A percentile compares a stretch with the other conserved stretches of the same genome.
Conservation (phyloP, 2,888 invertebrate species). For the Alviniconcha strummeri region DNA sequence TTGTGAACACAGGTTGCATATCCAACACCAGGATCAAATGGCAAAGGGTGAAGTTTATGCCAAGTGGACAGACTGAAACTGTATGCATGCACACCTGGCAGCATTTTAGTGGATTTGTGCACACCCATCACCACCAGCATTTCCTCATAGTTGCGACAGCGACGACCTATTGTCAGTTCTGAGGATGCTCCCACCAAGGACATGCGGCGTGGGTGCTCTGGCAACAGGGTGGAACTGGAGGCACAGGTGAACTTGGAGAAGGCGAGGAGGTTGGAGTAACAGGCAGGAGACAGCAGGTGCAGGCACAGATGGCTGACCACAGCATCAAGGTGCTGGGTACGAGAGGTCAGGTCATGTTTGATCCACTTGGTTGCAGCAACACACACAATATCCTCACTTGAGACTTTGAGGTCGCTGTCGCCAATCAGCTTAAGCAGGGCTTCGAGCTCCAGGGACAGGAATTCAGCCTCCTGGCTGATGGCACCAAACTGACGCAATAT, state of each 20-base stretch:
- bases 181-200: conserved; percentile 32
- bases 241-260: conserved; percentile 37
- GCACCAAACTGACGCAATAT: conserved; percentile 75
- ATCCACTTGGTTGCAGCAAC: conserved; percentile 83
- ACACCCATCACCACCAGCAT: conserved; percentile 46
- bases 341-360: conserved; percentile 74
- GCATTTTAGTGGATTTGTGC: conserved; percentile 43
- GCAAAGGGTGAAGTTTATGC: conserved; percentile 45
- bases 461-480: conserved; percentile 50
- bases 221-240: conserved; percentile 25
- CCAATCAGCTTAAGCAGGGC: conserved; percentile 86
- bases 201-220: conserved; percentile 20
- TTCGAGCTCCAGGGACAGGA: conserved; percentile 79
- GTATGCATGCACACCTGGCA: conserved; percentile 49
- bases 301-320: conserved; percentile 39
- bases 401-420: conserved; percentile 87
- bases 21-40: conserved; percentile 47
- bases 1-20: conserved; percentile 47
- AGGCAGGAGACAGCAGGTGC: conserved; percentile 38
- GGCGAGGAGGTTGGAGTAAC: conserved; percentile 36
- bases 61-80: conserved; percentile 43
- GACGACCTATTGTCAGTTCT: conserved; percentile 27
- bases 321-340: conserved; percentile 37
- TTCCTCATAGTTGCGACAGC: conserved; percentile 46
- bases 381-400: conserved; percentile 87